Base-by-base conservation (phyloP, 2,113 vertebrate genomes). In the Pollimyrus isidori region DNA sequence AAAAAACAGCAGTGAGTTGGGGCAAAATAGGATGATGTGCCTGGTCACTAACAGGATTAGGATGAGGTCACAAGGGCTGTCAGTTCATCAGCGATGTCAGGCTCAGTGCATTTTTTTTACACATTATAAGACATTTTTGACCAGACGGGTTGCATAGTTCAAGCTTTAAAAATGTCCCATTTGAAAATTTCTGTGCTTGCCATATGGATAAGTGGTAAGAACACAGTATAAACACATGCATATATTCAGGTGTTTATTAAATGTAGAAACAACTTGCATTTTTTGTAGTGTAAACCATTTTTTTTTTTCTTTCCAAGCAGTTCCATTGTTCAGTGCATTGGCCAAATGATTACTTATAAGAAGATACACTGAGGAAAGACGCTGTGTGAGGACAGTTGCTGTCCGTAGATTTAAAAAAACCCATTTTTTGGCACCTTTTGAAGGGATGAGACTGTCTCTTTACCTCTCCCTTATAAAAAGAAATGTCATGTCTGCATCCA, bases 401-500 rank as follows among this genome's bases (percentile, higher is more conserved):
- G 62, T 11, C 62, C n/a, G 30, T 11, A 69, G 26, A 69, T 30
- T 65, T 3, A 11, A n/a, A 65, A 26, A 26, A 65, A 11, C 7
- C 2, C n/a, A 65, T 3, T 26, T 30, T 69, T 69, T 69, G 62
- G 10, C 62, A 69, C 62, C 23, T 69, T 69, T 69, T 69, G 10
- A 69, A 30, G 1, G 26, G 62, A 26, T 13, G 62, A 69, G 62
- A 69, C 62, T 30, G n/a, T 30, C n/a, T 87, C 13, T 87, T 39
- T 50, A 89, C 90, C 91, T 92, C 92, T 93, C 91, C 92, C 92
- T 92, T 91, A 93, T 88, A 93, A 94, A 89, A 94, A 92, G 93
- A 93, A 96, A 95, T 96, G 94, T 95, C 95, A 95, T 96, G 94
- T 95, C 95, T 94, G 95, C 95, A 95, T 95, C 94, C 94, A 95